Conservation (phyloP, 2,888 invertebrate species). For the Morinoia aosen region DNA sequence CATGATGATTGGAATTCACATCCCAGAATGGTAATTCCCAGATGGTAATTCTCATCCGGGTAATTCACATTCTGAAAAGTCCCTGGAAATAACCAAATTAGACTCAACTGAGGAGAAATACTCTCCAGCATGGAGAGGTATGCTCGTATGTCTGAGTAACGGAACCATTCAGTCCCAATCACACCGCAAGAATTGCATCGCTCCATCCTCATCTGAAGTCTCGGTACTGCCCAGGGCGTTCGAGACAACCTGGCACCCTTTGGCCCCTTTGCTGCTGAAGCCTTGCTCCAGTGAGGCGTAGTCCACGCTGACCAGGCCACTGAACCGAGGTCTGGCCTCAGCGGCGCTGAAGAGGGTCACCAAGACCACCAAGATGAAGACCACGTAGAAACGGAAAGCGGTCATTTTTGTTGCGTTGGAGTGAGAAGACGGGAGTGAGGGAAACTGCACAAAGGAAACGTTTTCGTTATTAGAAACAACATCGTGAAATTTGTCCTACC, state of each 20-base stretch:
- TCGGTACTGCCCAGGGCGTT: constrained; percentile 24
- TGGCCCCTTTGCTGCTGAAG: constrained; percentile 31
- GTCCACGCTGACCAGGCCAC: constrained; percentile 28
- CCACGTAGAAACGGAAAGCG: background rate
- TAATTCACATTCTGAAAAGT: background rate
- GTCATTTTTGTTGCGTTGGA: background rate
- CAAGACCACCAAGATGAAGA: background rate
- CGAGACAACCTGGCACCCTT: constrained; percentile 30
- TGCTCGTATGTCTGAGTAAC: background rate
- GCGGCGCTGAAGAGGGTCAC: background rate
- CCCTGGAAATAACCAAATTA: background rate
- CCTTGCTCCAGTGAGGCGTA: constrained; percentile 36
- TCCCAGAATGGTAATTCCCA: no score
- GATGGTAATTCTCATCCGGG: no score
- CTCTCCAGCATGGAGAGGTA: background rate
- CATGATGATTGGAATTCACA: no score
- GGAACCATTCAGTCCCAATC: constrained; percentile 27
- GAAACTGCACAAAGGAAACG: background rate
- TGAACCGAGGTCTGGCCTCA: constrained; percentile 29
- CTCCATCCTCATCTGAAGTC: constrained; percentile 1
- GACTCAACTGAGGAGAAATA: background rate
- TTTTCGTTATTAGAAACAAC: background rate
- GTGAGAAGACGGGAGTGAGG: background rate
- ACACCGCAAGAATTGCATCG: constrained; percentile 25
- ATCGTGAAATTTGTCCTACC: background rate